These are phyloP conservation scores for Rhinolophus sinicus DNA, from an alignment of 2,113 vertebrate genomes.

Conservation along the genomic window DNA sequence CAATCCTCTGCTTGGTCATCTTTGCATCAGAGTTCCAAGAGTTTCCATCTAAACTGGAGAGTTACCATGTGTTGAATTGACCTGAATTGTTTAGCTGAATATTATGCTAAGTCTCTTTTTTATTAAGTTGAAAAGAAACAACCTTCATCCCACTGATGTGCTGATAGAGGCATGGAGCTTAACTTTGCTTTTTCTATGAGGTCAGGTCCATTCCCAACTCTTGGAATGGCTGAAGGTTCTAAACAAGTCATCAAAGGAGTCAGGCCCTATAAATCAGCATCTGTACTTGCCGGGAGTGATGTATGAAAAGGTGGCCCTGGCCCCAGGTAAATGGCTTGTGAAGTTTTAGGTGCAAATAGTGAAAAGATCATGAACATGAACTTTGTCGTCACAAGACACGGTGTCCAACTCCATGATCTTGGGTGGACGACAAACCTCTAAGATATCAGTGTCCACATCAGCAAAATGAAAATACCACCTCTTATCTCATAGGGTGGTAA, in stretches of 20 bases:
- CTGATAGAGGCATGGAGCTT: background rate
- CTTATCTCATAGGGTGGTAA: background rate
- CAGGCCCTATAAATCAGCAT: background rate
- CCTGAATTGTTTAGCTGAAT: background rate
- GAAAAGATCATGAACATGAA: background rate
- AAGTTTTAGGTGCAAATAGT: background rate
- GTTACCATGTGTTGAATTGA: background rate
- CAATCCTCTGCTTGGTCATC: background rate
- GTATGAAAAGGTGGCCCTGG: background rate
- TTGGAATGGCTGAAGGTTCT: background rate
- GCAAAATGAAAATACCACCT: background rate
- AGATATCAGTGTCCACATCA: background rate
- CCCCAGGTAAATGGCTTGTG: background rate
- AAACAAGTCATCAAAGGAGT: background rate
- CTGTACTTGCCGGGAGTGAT: background rate
- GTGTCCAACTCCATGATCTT: background rate
- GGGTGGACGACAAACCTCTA: background rate
- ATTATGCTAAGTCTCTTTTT: background rate
- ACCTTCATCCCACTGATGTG: background rate
- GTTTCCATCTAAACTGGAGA: background rate
- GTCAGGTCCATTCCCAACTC: background rate
- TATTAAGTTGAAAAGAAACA: background rate
- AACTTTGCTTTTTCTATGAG: background rate
- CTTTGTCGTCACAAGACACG: background rate
- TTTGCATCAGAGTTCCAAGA: background rate